phyloP scores from a whole-genome alignment of 2,888 invertebrate species.

The Hesperia comma region DNA sequence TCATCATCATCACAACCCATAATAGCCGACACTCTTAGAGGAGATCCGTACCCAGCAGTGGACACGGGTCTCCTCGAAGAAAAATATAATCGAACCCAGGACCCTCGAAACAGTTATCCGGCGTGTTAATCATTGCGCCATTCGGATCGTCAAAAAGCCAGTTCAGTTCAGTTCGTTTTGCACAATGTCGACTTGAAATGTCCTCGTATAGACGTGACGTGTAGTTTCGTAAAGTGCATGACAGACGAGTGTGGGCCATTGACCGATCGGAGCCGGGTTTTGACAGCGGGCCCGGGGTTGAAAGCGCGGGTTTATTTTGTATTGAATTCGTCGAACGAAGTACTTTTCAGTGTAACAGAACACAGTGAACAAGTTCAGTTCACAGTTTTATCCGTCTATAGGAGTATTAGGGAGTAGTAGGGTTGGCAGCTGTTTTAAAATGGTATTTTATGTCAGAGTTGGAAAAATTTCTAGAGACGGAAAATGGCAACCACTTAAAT shows the following conservation, averaged over 20 bases:
- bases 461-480: not conserved
- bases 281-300: not conserved
- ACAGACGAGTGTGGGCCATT: not conserved
- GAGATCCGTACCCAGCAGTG: too few species aligned
- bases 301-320: slow-evolving; percentile 6
- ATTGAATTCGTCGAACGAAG: slow-evolving; percentile 21
- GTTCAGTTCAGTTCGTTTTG: too few species aligned
- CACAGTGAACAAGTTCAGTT: slow-evolving; percentile 1
- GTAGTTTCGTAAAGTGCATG: not conserved
- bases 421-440: not conserved
- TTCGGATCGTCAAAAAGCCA: too few species aligned
- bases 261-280: not conserved
- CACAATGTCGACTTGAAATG: not conserved
- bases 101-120: too few species aligned
- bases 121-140: too few species aligned
- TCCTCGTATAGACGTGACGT: not conserved
- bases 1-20: too few species aligned
- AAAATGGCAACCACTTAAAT: too few species aligned
- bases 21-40: too few species aligned
- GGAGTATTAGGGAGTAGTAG: not conserved
- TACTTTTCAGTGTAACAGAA: slow-evolving; percentile 25
- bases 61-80: too few species aligned
- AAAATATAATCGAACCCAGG: too few species aligned
- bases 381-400: not conserved
- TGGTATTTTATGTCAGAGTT: not conserved